Percentiles rank a stretch among this genome's conserved stretches.
Evolutionary conservation across 2,113 vertebrate genomes (phyloP).

Genomic region (Cryptotis parvus): DNA sequence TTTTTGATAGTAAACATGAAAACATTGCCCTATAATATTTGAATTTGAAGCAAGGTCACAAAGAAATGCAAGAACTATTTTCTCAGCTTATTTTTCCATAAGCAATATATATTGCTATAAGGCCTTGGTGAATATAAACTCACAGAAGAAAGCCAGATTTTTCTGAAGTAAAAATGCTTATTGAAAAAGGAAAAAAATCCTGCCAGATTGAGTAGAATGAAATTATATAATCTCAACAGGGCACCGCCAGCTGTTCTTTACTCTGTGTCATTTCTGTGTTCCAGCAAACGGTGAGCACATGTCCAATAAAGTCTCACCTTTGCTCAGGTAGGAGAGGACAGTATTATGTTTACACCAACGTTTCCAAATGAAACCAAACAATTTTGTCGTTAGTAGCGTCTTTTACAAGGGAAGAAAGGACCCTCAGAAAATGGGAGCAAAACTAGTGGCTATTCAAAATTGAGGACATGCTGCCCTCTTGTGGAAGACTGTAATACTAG

Average conservation of each 20-base stretch:
- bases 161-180: constrained; percentile 41
- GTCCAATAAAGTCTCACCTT: constrained; percentile 7
- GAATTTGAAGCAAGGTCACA: neutral
- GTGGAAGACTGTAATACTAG: constrained; percentile 58
- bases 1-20: constrained; percentile 27
- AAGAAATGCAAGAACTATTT: neutral
- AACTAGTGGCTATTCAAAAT: constrained; percentile 62
- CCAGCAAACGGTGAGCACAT: neutral
- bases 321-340: neutral
- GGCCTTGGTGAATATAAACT: constrained; percentile 8
- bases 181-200: neutral
- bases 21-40: constrained; percentile 11
- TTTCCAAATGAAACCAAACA: constrained; percentile 25
- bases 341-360: neutral
- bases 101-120: neutral
- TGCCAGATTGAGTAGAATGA: neutral
- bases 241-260: neutral
- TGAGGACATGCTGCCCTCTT: constrained; percentile 83
- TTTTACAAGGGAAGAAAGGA: neutral
- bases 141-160: neutral
- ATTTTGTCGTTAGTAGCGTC: constrained; percentile 64
- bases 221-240: neutral
- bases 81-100: neutral
- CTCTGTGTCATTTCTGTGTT: neutral
- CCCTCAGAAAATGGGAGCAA: neutral